Evolutionary conservation across 2,113 vertebrate species (phyloP), one percentile per base, ranked within the genome.

Genomic region (Ornithorhynchus anatinus): DNA sequence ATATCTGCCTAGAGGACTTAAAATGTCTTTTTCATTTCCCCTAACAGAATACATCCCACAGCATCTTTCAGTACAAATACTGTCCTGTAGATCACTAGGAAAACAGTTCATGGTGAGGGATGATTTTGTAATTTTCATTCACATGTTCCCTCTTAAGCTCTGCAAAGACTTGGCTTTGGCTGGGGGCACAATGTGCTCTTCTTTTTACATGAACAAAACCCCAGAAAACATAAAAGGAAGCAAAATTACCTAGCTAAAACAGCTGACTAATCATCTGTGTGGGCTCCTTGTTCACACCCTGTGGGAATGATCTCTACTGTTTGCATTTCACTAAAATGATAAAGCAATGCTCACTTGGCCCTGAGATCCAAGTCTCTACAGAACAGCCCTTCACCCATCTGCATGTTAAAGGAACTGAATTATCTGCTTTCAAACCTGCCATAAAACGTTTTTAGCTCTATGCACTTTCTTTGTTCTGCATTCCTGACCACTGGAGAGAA

Each of bases 271-370:
- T 68, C 57, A 43, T 65, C 66, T 83, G 65, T 23, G 61, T 6
- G 19, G 66, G 27, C 12, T 68, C 62, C 42, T 57, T 58, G 60
- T 73, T 75, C 64, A 47, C 72, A 43, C 47, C 72, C 43, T 75
- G 31, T 14, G 79, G 48, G 33, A 77, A 63, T 66, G 11, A 33
- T 48, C 39, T 53, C 70, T 76, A 58, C 43, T 44, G 36, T 60
- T 69, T 72, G 78, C 75, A 64, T 77, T 63, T 72, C 69, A 54
- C 61, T 56, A 60, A 68, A 78, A 62, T 68, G 67, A 77, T 75
- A 72, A 82, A 80, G 20, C 54, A n/a, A 15, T 10, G 1, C 75
- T 71, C 59, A 59, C 69, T 83, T 89, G 69, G 29, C 45, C 53
- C 37, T 48, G 13, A 43, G 9, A 82, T 69, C 44, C 83, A 10